Evolutionary conservation across 2,797 vertebrate genomes (phyloP).

Genomic region (Staurois parvus): DNA sequence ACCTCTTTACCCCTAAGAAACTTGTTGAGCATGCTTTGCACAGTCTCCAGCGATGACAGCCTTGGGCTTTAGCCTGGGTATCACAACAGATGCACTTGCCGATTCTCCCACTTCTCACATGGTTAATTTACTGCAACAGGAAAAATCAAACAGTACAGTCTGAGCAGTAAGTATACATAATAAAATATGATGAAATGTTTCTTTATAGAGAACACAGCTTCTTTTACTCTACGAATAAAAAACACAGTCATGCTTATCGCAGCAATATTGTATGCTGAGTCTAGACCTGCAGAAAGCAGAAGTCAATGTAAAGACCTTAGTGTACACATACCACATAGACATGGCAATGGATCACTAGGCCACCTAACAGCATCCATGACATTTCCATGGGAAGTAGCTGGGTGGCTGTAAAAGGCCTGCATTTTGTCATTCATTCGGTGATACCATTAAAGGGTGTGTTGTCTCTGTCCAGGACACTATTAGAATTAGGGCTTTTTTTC

Average conservation of each 20-base stretch:
- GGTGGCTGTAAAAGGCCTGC: neutral
- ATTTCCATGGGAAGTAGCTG: neutral
- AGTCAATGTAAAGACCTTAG: neutral
- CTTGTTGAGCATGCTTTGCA: conserved; percentile 44
- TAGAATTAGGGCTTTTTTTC: too few relatives aligned
- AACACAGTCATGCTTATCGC: neutral
- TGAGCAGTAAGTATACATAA: too few relatives aligned
- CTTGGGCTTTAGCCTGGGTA: conserved; percentile 27
- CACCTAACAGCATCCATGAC: too few relatives aligned
- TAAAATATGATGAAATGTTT: neutral
- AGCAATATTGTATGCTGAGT: neutral
- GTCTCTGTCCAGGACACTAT: too few relatives aligned
- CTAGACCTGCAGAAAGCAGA: neutral
- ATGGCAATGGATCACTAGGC: too few relatives aligned
- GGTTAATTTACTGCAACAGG: neutral
- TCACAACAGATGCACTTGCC: neutral
- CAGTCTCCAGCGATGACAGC: conserved; percentile 23
- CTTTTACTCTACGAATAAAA: neutral
- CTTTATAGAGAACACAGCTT: neutral
- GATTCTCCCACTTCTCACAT: neutral
- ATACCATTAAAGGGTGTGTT: too few relatives aligned
- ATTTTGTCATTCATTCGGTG: too few relatives aligned
- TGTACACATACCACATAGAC: neutral
- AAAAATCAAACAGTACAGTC: neutral
- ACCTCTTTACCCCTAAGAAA: conserved; percentile 51